phyloP scores from a whole-genome alignment of 1,140 invertebrate genomes.

The Drosophila pandora region DNA sequence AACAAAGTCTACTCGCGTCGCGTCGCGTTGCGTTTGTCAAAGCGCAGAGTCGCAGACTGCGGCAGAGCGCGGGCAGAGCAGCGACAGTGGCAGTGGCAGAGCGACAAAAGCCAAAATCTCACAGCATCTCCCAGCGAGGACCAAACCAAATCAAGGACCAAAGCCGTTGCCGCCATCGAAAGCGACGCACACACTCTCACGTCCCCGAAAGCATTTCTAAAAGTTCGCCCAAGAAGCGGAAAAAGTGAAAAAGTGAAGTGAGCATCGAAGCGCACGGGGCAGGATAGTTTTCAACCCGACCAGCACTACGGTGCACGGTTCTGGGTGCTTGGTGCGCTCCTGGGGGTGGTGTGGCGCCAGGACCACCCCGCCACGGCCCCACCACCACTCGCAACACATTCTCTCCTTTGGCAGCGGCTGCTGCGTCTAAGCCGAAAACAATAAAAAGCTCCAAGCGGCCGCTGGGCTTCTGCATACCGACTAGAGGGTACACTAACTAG shows the following conservation, averaged over 20 bases:
- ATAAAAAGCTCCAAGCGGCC: slow-evolving; percentile 68
- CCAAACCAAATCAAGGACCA: slow-evolving; percentile 72
- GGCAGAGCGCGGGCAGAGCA: slow-evolving; percentile 11
- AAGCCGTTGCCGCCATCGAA: slow-evolving; percentile 76
- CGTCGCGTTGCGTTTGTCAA: slow-evolving; percentile 78
- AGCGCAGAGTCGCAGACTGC: slow-evolving; percentile 50
- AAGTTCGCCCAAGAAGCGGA: slow-evolving; percentile 53
- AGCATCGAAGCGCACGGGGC: slow-evolving; percentile 77
- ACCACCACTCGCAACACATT: slow-evolving; percentile 37
- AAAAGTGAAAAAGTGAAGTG: slow-evolving; percentile 70
- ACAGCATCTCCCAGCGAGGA: slow-evolving; percentile 67
- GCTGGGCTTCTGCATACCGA: neutral
- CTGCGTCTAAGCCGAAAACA: slow-evolving; percentile 81
- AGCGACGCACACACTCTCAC: slow-evolving; percentile 40
- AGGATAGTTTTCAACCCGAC: slow-evolving; percentile 80
- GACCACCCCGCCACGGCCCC: slow-evolving; percentile 8
- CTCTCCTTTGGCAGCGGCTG: slow-evolving; percentile 63
- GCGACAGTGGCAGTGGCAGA: slow-evolving; percentile 20
- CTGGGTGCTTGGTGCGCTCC: neutral
- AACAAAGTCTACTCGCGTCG: slow-evolving; percentile 77
- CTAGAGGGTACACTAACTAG: slow-evolving; percentile 25
- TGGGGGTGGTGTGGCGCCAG: slow-evolving; percentile 11
- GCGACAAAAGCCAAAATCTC: slow-evolving; percentile 82
- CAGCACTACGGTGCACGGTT: slow-evolving; percentile 37
- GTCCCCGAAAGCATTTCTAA: slow-evolving; percentile 58